Evolutionary conservation across 2,797 vertebrate genomes (phyloP).

Genomic region (Loris lydekkerianus): DNA sequence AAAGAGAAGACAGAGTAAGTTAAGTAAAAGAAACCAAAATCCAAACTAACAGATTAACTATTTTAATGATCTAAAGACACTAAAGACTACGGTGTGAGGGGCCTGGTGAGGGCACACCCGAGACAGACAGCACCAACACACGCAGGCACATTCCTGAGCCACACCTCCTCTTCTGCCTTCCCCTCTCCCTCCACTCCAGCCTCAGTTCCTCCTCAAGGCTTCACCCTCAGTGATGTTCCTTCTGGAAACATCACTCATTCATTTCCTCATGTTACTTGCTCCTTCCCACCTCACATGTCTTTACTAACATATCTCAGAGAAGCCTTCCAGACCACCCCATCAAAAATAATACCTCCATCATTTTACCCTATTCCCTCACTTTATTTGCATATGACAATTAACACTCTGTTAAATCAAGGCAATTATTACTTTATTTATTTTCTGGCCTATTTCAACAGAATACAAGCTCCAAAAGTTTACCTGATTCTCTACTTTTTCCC

Average conservation of each 20-base stretch:
- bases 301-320: not conserved
- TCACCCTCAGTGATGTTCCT: not conserved
- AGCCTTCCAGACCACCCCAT: not conserved
- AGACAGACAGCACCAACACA: not conserved
- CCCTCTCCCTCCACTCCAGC: not conserved
- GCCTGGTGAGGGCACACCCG: not conserved
- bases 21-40: conserved; percentile 19
- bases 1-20: not conserved
- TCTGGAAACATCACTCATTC: not conserved
- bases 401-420: not conserved
- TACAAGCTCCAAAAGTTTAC: not conserved
- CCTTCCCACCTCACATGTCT: not conserved
- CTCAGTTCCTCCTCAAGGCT: not conserved
- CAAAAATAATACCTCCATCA: not conserved
- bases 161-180: not conserved
- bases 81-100: not conserved
- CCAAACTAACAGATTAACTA: not conserved
- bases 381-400: not conserved
- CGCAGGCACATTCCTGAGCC: not conserved
- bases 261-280: not conserved
- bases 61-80: not conserved
- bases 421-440: not conserved
- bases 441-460: not conserved
- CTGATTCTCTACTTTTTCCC: not conserved
- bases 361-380: not conserved